Evolutionary conservation across 2,888 invertebrate genomes (phyloP).

Genomic region (Pseudanteris insignis): DNA sequence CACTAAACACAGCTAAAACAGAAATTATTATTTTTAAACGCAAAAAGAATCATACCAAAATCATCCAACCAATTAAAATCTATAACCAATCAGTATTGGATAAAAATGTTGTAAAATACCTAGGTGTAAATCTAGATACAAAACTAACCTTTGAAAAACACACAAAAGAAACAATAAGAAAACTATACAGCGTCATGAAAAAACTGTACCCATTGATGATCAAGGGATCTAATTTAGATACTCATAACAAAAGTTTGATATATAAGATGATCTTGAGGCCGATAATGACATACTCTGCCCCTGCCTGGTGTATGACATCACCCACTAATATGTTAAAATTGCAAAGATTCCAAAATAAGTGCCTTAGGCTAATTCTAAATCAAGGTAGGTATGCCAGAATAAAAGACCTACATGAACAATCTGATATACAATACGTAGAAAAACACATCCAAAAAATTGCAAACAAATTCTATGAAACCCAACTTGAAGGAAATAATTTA

Average conservation of each 20-base stretch:
- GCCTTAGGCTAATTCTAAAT: conserved; percentile 2
- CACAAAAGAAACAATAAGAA: neutral
- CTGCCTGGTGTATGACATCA: neutral
- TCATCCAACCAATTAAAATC: too few relatives aligned
- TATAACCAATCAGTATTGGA: too few relatives aligned
- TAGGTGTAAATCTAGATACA: conserved; percentile 6
- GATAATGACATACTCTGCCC: conserved; percentile 4
- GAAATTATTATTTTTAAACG: too few relatives aligned
- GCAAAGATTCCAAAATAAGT: conserved; percentile 12
- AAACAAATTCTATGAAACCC: too few relatives aligned
- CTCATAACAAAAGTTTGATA: neutral
- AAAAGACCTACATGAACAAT: neutral
- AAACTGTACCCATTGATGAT: neutral
- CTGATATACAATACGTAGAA: neutral
- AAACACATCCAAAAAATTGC: too few relatives aligned
- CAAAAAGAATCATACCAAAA: too few relatives aligned
- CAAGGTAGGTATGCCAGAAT: neutral
- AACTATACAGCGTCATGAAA: neutral
- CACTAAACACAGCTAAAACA: too few relatives aligned
- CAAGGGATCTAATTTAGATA: neutral
- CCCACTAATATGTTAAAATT: too few relatives aligned
- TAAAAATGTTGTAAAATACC: conserved; percentile 1
- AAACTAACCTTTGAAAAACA: conserved; percentile 6
- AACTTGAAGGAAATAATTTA: too few relatives aligned
- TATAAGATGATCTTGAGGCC: conserved; percentile 12